Conservation (phyloP, 2,113 vertebrate species). For the Poicephalus gulielmi region DNA sequence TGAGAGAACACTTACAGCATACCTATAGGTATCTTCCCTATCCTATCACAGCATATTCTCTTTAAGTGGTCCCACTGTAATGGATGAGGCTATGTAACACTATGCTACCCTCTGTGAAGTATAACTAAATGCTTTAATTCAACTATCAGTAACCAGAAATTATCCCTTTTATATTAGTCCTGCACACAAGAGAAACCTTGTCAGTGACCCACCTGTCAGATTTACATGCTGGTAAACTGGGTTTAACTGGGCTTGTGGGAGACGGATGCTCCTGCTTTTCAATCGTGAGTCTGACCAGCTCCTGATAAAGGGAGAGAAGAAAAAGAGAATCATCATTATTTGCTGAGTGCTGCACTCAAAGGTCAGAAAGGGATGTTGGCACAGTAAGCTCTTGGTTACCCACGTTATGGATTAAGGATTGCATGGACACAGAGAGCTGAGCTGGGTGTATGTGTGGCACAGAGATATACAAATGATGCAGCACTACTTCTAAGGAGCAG, state of each 20-base stretch:
- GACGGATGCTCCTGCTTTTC: constrained; percentile 97
- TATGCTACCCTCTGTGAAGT: not conserved
- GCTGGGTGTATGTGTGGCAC: not conserved
- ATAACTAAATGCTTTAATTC: not conserved
- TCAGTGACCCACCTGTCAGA: constrained; percentile 83
- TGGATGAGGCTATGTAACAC: not conserved
- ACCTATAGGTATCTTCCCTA: not conserved
- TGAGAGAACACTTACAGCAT: not conserved
- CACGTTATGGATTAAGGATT: not conserved
- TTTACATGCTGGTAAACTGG: constrained; percentile 79
- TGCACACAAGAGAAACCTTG: not conserved
- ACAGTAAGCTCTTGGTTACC: not conserved
- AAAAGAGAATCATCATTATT: not conserved
- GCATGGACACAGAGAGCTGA: not conserved
- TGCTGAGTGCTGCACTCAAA: not conserved
- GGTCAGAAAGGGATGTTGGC: not conserved
- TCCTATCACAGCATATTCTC: not conserved
- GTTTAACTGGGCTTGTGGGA: constrained; percentile 90
- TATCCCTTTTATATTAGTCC: not conserved
- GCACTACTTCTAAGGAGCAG: not conserved
- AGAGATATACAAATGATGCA: not conserved
- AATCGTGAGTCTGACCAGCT: constrained; percentile 93
- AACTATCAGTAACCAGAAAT: not conserved
- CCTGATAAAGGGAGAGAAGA: constrained; percentile 71
- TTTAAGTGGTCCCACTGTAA: not conserved